Evolutionary conservation across 2,888 invertebrate genomes (phyloP).

Genomic region (Latrodectus elegans): DNA sequence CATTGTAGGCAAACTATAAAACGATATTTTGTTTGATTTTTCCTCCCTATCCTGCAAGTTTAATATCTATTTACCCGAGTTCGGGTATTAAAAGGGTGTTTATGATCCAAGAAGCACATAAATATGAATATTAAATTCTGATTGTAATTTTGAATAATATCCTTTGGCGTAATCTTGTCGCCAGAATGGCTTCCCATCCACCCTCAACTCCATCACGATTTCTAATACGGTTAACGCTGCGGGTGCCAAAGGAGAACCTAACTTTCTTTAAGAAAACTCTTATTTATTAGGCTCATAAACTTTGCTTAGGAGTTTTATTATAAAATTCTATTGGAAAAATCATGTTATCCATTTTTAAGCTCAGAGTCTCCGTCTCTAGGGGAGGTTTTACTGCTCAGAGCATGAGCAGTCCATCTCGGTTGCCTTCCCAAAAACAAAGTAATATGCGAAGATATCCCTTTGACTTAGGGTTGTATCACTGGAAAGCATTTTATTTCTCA

Average conservation of each 20-base stretch:
- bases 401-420: slow-evolving; percentile 50
- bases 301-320: slow-evolving; percentile 69
- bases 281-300: slow-evolving; percentile 69
- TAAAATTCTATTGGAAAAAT: slow-evolving; percentile 69
- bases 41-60: slow-evolving; percentile 25
- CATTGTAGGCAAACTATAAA: slow-evolving; percentile 53
- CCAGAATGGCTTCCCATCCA: slow-evolving; percentile 28
- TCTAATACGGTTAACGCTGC: slow-evolving; percentile 50
- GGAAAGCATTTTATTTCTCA: neutral
- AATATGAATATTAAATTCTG: slow-evolving; percentile 69
- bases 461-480: slow-evolving; percentile 47
- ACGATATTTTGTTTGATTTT: slow-evolving; percentile 64
- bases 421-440: slow-evolving; percentile 40
- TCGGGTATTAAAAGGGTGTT: slow-evolving; percentile 66
- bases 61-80: slow-evolving; percentile 66
- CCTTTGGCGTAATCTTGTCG: slow-evolving; percentile 65
- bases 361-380: slow-evolving; percentile 10
- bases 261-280: slow-evolving; percentile 63
- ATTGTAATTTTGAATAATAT: slow-evolving; percentile 67
- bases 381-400: slow-evolving; percentile 51
- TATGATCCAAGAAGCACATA: slow-evolving; percentile 64
- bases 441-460: slow-evolving; percentile 36
- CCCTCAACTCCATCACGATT: slow-evolving; percentile 11
- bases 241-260: slow-evolving; percentile 33
- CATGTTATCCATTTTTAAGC: slow-evolving; percentile 69